Conservation (phyloP, 2,888 invertebrate species). For the Diaprepes abbreviatus region DNA sequence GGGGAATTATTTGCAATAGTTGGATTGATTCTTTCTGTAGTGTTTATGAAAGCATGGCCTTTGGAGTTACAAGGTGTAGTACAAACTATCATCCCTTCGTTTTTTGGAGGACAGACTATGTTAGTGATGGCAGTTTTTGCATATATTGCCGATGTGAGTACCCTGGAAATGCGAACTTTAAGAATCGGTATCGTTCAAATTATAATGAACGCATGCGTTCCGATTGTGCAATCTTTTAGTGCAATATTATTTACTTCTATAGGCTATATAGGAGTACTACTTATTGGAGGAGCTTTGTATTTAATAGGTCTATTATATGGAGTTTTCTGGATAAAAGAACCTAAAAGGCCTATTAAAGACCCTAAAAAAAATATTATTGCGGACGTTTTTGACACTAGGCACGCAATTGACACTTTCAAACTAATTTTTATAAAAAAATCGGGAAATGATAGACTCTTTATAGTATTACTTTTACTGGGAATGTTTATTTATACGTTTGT, state of each 20-base stretch:
- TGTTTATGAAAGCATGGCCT: constrained; percentile 72
- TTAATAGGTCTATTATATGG: constrained; percentile 61
- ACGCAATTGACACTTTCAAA: constrained; percentile 62
- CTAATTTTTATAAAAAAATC: constrained; percentile 59
- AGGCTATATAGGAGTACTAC: constrained; percentile 61
- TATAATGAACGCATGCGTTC: constrained; percentile 58
- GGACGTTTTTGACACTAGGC: constrained; percentile 63
- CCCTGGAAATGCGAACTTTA: constrained; percentile 73
- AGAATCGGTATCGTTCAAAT: constrained; percentile 73
- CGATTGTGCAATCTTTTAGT: constrained; percentile 60
- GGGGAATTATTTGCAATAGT: constrained; percentile 67
- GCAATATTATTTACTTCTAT: constrained; percentile 59
- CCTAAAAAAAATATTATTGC: constrained; percentile 53
- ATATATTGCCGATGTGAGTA: constrained; percentile 67
- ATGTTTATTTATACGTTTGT: constrained; percentile 58
- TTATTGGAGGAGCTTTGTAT: constrained; percentile 58
- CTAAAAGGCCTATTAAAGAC: constrained; percentile 49
- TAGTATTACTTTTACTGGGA: constrained; percentile 57
- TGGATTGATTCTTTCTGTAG: constrained; percentile 70
- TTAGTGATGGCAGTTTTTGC: constrained; percentile 65
- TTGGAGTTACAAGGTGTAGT: constrained; percentile 70
- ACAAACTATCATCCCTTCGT: constrained; percentile 71
- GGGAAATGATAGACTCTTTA: constrained; percentile 57
- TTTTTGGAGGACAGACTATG: constrained; percentile 72
- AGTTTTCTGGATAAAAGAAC: constrained; percentile 62